phyloP scores from a whole-genome alignment of 1,140 invertebrate species.

The Drosophila bocki region DNA sequence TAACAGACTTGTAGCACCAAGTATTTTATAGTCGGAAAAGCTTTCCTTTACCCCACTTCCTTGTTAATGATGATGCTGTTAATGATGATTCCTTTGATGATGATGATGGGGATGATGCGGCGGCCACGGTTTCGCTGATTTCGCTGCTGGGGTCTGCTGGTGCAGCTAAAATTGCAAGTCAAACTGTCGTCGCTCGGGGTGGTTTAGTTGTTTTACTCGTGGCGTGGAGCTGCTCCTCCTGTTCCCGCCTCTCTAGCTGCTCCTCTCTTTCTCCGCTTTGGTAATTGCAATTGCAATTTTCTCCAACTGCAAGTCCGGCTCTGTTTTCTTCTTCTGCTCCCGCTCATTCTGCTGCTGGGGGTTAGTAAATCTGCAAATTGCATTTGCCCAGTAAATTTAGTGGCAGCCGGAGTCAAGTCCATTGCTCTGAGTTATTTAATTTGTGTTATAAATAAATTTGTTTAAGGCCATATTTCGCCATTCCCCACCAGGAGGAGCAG shows the following conservation, averaged over 20 bases:
- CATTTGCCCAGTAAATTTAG: slow-evolving; percentile 65
- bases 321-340: slow-evolving; percentile 12
- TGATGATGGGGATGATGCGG: slow-evolving; percentile 51
- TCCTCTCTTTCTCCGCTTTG: slow-evolving; percentile 43
- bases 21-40: slow-evolving; percentile 13
- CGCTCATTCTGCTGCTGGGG: slow-evolving; percentile 23
- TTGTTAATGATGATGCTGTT: slow-evolving; percentile 30
- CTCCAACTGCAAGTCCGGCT: slow-evolving; percentile 55
- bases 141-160: slow-evolving; percentile 46
- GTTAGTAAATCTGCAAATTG: slow-evolving; percentile 72
- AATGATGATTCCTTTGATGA: slow-evolving; percentile 54
- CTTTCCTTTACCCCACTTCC: slow-evolving; percentile 1
- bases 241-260: slow-evolving; percentile 7
- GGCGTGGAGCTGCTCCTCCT: slow-evolving; percentile 19
- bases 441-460: slow-evolving; percentile 83
- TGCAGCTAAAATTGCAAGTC: slow-evolving; percentile 76
- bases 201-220: slow-evolving; percentile 75
- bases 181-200: slow-evolving; percentile 76
- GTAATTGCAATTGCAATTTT: slow-evolving; percentile 83
- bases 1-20: not conserved
- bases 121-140: slow-evolving; percentile 45
- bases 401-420: slow-evolving; percentile 55
- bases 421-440: slow-evolving; percentile 74
- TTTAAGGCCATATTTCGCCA: slow-evolving; percentile 73
- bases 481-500: slow-evolving; percentile 5